Evolutionary conservation across 2,888 invertebrate genomes (phyloP).

Genomic region (Celastrina argiolus): DNA sequence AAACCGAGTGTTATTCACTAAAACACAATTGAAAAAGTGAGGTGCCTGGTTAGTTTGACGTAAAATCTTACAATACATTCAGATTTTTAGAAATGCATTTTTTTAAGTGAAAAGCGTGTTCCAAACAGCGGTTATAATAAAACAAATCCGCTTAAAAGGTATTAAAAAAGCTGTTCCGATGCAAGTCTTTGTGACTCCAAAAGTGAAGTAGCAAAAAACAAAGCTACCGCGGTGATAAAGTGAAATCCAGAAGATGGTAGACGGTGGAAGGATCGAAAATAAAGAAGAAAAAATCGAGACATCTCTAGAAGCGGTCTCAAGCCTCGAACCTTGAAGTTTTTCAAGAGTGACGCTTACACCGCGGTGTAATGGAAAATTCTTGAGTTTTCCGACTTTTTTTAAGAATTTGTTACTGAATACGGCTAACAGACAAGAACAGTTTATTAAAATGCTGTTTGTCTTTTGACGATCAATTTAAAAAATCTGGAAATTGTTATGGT

Average conservation of each 20-base stretch:
- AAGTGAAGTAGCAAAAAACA: conserved; percentile 37
- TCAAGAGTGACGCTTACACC: conserved; percentile 46
- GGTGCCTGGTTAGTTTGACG: not conserved
- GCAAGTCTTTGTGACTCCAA: conserved; percentile 33
- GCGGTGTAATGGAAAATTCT: conserved; percentile 29
- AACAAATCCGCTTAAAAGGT: conserved; percentile 21
- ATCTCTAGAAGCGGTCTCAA: conserved; percentile 71
- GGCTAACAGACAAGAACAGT: too few relatives aligned
- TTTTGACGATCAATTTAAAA: too few relatives aligned
- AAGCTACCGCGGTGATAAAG: conserved; percentile 45
- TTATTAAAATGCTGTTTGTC: too few relatives aligned
- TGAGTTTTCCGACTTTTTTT: not conserved
- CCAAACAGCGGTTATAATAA: conserved; percentile 21
- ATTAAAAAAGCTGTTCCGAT: conserved; percentile 23
- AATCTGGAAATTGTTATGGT: too few relatives aligned
- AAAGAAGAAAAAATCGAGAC: conserved; percentile 74
- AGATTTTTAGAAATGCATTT: not conserved
- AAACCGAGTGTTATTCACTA: not conserved
- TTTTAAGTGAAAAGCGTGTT: not conserved
- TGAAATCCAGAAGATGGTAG: conserved; percentile 61
- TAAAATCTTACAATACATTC: not conserved
- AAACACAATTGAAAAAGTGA: not conserved
- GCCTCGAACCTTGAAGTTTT: conserved; percentile 60
- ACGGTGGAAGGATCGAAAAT: conserved; percentile 74
- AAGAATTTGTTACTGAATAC: too few relatives aligned